phyloP scores from a whole-genome alignment of 2,888 invertebrate genomes.

The Agapetus fuscipes region DNA sequence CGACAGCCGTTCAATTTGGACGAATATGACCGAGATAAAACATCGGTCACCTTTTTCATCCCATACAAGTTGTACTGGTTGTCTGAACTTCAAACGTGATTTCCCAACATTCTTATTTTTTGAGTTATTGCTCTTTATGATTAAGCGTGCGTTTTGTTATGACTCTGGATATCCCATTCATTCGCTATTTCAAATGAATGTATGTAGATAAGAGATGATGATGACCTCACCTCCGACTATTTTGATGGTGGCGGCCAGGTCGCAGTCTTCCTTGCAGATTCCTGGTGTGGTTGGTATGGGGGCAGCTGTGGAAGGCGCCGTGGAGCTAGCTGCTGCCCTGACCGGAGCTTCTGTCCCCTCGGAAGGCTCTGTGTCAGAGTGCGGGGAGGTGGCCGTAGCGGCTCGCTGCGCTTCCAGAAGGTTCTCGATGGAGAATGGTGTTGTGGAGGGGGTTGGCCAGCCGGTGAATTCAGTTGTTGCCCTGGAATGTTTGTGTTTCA shows the following conservation, averaged over 20 bases:
- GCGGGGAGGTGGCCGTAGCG: slow-evolving; percentile 46
- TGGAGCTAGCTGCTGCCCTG: slow-evolving; percentile 43
- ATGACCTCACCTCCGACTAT: slow-evolving; percentile 58
- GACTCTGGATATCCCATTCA: too few species aligned
- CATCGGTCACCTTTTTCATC: too few species aligned
- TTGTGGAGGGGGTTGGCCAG: slow-evolving; percentile 83
- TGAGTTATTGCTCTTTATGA: too few species aligned
- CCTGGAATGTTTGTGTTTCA: slow-evolving; percentile 38
- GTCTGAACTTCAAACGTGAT: too few species aligned
- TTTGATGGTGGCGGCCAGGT: slow-evolving; percentile 78
- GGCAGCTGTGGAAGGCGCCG: slow-evolving; percentile 60
- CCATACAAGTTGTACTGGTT: too few species aligned
- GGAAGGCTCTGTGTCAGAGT: slow-evolving; percentile 39
- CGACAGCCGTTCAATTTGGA: too few species aligned
- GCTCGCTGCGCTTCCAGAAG: slow-evolving; percentile 57
- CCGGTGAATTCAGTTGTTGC: slow-evolving; percentile 85
- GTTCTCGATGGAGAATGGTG: slow-evolving; percentile 77
- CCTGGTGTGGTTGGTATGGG: slow-evolving; percentile 67
- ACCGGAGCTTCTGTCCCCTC: slow-evolving; percentile 30
- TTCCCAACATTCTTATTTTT: too few species aligned
- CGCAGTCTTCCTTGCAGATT: slow-evolving; percentile 66
- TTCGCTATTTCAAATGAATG: too few species aligned
- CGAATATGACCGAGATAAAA: too few species aligned
- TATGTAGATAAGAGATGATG: too few species aligned
- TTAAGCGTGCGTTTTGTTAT: too few species aligned